Evolutionary conservation across 2,888 invertebrate genomes (phyloP).

Genomic region (Branchellion lobata): DNA sequence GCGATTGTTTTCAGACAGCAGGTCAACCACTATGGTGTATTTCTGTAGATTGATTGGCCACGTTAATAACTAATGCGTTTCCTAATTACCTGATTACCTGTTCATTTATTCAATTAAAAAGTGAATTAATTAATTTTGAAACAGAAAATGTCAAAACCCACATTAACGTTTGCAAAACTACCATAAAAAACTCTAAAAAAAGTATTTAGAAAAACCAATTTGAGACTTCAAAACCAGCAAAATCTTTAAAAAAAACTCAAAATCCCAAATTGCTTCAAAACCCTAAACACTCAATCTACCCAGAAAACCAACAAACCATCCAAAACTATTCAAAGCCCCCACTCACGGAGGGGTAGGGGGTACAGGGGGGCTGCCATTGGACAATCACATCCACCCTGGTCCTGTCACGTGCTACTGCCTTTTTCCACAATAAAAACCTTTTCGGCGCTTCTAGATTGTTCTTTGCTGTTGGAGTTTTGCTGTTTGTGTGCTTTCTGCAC

Average conservation of each 20-base stretch:
- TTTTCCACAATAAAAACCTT: background rate
- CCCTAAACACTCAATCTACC: background rate
- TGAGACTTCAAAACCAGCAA: too few species aligned
- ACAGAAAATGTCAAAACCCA: too few species aligned
- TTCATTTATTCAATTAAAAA: too few species aligned
- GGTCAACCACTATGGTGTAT: conserved; percentile 4
- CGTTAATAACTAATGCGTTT: too few species aligned
- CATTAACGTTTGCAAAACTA: too few species aligned
- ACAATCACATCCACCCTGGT: conserved; percentile 17
- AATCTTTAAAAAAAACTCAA: background rate
- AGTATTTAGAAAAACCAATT: too few species aligned
- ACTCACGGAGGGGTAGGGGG: background rate
- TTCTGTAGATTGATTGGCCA: background rate
- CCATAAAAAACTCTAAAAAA: too few species aligned
- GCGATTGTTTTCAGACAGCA: background rate
- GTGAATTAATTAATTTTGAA: too few species aligned
- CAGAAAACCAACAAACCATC: background rate
- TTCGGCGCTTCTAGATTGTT: conserved; percentile 23
- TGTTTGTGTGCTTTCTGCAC: background rate
- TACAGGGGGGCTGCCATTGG: conserved; percentile 30
- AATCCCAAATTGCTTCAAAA: background rate
- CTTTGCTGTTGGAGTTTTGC: background rate
- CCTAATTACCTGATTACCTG: too few species aligned
- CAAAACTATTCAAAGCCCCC: background rate
- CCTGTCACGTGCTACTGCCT: background rate